phyloP scores from a whole-genome alignment of 2,888 invertebrate genomes.

The Mallateleia sp. region DNA sequence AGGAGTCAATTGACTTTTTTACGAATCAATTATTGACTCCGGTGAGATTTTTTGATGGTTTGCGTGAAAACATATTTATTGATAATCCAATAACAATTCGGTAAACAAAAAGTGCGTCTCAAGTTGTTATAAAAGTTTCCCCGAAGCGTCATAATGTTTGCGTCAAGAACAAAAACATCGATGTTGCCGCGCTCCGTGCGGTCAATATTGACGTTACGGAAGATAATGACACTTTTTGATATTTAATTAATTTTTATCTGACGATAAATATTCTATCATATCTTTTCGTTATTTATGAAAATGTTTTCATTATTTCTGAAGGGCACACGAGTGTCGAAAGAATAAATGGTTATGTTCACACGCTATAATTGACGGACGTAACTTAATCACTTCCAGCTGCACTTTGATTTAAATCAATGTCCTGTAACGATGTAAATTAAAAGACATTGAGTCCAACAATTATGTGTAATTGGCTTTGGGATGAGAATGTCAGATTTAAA shows the following conservation, averaged over 20 bases:
- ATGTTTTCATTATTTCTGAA: slow-evolving; percentile 16
- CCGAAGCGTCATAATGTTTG: too few relatives aligned
- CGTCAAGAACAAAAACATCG: too few relatives aligned
- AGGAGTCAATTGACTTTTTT: too few relatives aligned
- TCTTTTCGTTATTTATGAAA: not conserved
- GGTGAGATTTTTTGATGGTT: too few relatives aligned
- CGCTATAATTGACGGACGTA: slow-evolving; percentile 22
- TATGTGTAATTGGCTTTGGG: slow-evolving; percentile 25
- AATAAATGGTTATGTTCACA: slow-evolving; percentile 8
- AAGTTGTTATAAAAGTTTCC: too few relatives aligned
- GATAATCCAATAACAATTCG: too few relatives aligned
- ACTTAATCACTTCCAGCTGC: slow-evolving; percentile 38
- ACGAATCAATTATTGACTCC: too few relatives aligned
- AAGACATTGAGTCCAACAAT: slow-evolving; percentile 25
- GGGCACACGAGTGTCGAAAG: not conserved
- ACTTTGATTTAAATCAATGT: slow-evolving; percentile 41
- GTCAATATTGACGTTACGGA: slow-evolving; percentile 14
- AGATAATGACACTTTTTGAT: slow-evolving; percentile 23
- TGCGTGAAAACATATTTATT: too few relatives aligned
- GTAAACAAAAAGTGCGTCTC: too few relatives aligned
- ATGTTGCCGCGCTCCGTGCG: not conserved
- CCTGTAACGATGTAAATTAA: slow-evolving; percentile 28
- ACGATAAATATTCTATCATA: not conserved
- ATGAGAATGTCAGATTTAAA: not conserved
- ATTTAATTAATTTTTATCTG: slow-evolving; percentile 13